phyloP scores from a whole-genome alignment of 2,113 vertebrate species.

The Pangasianodon gigas region DNA sequence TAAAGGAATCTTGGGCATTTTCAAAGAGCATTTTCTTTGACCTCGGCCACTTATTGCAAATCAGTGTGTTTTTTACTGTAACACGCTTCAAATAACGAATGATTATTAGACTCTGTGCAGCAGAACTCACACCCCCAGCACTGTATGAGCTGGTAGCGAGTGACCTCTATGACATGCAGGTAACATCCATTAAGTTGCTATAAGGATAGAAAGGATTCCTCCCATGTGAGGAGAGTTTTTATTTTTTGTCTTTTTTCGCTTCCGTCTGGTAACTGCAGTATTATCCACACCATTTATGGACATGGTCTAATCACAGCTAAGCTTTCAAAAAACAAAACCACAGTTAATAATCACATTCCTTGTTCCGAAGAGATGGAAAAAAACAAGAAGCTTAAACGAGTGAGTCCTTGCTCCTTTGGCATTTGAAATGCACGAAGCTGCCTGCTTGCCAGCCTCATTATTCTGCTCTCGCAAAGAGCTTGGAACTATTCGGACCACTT shows the following conservation, averaged over 20 bases:
- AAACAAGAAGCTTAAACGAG: slow-evolving; percentile 16
- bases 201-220: not conserved
- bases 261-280: not conserved
- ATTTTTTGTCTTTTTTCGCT: not conserved
- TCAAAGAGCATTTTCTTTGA: slow-evolving; percentile 1
- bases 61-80: slow-evolving; percentile 17
- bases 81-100: slow-evolving; percentile 27
- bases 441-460: slow-evolving; percentile 41
- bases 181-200: not conserved
- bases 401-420: slow-evolving; percentile 23
- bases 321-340: slow-evolving; percentile 18
- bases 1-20: slow-evolving; percentile 21
- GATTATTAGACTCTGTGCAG: slow-evolving; percentile 13
- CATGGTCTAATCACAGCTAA: slow-evolving; percentile 20
- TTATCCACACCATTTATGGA: not conserved
- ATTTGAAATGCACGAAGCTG: slow-evolving; percentile 39
- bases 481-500: slow-evolving; percentile 33
- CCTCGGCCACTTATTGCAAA: slow-evolving; percentile 10
- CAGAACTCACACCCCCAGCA: not conserved
- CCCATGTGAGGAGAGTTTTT: not conserved
- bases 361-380: slow-evolving; percentile 20
- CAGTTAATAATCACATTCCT: slow-evolving; percentile 36
- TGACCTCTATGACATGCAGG: not conserved
- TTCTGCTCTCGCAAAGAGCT: slow-evolving; percentile 36
- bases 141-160: not conserved